These are phyloP conservation scores for Theocolax elegans DNA, from an alignment of 1,140 invertebrate species.

Conservation along the genomic window DNA sequence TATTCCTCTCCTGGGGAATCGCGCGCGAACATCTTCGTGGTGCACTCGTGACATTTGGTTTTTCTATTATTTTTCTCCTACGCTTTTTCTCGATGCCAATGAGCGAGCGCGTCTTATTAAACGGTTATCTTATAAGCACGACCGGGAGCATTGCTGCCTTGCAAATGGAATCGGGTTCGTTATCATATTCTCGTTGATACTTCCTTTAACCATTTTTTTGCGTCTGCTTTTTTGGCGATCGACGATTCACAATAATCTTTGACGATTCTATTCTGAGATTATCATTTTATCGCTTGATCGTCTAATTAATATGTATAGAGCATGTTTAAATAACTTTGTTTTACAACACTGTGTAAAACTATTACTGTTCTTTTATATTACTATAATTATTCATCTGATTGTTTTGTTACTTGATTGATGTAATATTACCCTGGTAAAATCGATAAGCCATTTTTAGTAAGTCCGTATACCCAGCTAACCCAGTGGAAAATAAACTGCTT, in stretches of 20 bases:
- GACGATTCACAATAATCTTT: not conserved
- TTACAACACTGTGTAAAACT: no score
- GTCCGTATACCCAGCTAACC: no score
- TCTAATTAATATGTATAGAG: no score
- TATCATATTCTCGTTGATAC: not conserved
- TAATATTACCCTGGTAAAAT: no score
- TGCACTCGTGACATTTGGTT: not conserved
- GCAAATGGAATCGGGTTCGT: not conserved
- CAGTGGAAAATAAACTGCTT: no score
- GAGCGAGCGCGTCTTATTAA: slow-evolving; percentile 14
- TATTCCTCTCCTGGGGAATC: slow-evolving; percentile 30
- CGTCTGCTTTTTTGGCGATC: slow-evolving; percentile 3
- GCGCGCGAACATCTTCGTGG: slow-evolving; percentile 35
- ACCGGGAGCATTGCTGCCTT: not conserved
- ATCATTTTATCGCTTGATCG: not conserved
- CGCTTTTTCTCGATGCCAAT: not conserved
- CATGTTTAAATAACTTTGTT: no score
- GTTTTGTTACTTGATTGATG: no score
- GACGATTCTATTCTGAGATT: not conserved
- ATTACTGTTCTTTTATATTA: no score
- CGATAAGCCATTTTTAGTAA: no score
- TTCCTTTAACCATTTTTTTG: no score
- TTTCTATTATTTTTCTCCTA: not conserved
- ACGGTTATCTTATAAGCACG: slow-evolving; percentile 30
- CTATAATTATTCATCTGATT: no score